Conservation (phyloP, 2,888 invertebrate species). For the Helleia helle region DNA sequence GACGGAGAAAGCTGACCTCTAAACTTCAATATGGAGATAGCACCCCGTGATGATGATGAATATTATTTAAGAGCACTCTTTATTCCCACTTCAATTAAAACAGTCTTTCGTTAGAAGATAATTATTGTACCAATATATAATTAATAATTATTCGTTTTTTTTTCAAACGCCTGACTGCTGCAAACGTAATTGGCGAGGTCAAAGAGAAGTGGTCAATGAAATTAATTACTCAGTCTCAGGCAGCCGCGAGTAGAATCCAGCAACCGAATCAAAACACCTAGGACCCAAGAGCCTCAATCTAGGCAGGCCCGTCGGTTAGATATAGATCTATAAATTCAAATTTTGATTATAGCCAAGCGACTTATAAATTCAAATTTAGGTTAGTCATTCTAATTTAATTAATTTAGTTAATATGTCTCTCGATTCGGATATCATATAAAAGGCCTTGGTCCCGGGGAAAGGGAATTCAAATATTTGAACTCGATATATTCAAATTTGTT, state of each 20-base stretch:
- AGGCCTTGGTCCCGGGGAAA: constrained; percentile 13
- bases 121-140: not conserved
- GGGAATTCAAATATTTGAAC: constrained; percentile 13
- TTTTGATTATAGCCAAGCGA: too few relatives aligned
- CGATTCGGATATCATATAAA: constrained; percentile 12
- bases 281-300: constrained; percentile 6
- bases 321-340: too few relatives aligned
- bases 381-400: not conserved
- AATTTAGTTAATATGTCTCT: not conserved
- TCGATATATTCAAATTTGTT: constrained; percentile 14
- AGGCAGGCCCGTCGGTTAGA: not conserved
- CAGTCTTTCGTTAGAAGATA: not conserved
- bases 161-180: not conserved
- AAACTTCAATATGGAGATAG: too few relatives aligned
- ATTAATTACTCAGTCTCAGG: not conserved
- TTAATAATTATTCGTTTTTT: not conserved
- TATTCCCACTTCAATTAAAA: not conserved
- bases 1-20: too few relatives aligned
- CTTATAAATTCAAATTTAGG: too few relatives aligned
- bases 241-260: not conserved
- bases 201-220: too few relatives aligned
- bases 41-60: too few relatives aligned
- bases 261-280: not conserved
- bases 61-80: too few relatives aligned
- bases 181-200: constrained; percentile 2